A percentile compares a stretch with the other conserved stretches of the same genome.
These are phyloP conservation scores for Drosophila setifemur DNA, from an alignment of 1,140 invertebrate species.

Conservation along the genomic window DNA sequence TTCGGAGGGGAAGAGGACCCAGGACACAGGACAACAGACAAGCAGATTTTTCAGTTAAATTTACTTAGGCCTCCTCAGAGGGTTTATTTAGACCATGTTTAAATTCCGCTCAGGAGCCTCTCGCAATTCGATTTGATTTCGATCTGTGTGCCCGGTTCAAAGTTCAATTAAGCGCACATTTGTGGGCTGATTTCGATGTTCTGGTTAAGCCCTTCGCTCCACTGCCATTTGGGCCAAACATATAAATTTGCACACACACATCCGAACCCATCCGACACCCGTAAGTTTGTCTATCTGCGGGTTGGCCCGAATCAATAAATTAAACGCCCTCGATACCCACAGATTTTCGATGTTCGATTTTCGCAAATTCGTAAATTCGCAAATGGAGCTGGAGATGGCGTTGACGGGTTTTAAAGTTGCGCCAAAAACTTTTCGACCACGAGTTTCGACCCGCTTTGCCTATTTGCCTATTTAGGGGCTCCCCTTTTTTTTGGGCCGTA, in stretches of 20 bases:
- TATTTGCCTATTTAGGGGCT: conserved; percentile 33
- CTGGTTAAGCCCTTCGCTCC: conserved; percentile 70
- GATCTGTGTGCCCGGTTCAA: conserved; percentile 49
- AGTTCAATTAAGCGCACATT: conserved; percentile 72
- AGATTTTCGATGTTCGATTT: background rate
- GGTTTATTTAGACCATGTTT: conserved; percentile 61
- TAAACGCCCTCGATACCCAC: conserved; percentile 35
- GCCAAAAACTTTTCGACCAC: conserved; percentile 32
- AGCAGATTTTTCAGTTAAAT: conserved; percentile 38
- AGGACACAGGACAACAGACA: conserved; percentile 2
- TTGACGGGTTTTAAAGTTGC: conserved; percentile 40
- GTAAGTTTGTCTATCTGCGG: conserved; percentile 28
- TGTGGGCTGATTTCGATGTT: conserved; percentile 39
- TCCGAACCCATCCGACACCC: background rate
- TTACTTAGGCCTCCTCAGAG: conserved; percentile 43
- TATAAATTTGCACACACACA: conserved; percentile 55
- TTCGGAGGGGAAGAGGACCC: background rate
- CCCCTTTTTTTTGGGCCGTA: conserved; percentile 18
- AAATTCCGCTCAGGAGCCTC: conserved; percentile 37
- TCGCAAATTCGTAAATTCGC: background rate
- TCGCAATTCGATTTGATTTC: conserved; percentile 40
- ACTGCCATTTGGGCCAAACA: conserved; percentile 69
- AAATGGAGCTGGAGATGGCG: conserved; percentile 2
- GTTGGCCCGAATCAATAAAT: conserved; percentile 66
- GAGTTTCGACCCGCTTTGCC: no score